A percentile compares a stretch with the other conserved stretches of the same genome.
Conservation (phyloP, 2,888 invertebrate genomes). For the Dryobota labecula region DNA sequence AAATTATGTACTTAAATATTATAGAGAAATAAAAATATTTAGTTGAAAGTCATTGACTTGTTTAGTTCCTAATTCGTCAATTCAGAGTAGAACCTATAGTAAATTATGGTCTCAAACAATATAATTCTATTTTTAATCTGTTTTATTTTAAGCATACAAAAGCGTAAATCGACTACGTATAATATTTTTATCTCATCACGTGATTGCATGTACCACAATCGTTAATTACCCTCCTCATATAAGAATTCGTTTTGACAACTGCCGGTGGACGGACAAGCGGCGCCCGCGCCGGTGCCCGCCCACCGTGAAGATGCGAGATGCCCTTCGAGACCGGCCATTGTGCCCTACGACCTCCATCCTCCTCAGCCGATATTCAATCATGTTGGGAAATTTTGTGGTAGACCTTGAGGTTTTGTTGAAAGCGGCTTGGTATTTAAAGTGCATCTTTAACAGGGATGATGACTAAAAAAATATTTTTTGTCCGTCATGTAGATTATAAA, state of each 20-base stretch:
- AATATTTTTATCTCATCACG: background rate
- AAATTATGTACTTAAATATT: too few species aligned
- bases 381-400: conserved; percentile 61
- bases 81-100: background rate
- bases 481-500: too few species aligned
- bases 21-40: too few species aligned
- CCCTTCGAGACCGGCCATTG: conserved; percentile 85
- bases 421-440: conserved; percentile 9
- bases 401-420: conserved; percentile 57
- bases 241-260: conserved; percentile 54
- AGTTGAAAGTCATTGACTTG: too few species aligned
- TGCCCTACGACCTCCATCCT: conserved; percentile 81
- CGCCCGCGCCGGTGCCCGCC: conserved; percentile 68
- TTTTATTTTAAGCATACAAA: background rate
- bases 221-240: conserved; percentile 12
- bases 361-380: conserved; percentile 64
- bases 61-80: background rate
- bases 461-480: too few species aligned
- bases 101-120: background rate
- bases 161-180: background rate
- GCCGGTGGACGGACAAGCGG: conserved; percentile 30
- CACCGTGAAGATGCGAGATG: conserved; percentile 88
- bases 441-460: too few species aligned
- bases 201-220: background rate
- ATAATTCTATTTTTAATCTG: background rate